Conservation (phyloP, 2,888 invertebrate species). For the Pachymerium ferrugineum region DNA sequence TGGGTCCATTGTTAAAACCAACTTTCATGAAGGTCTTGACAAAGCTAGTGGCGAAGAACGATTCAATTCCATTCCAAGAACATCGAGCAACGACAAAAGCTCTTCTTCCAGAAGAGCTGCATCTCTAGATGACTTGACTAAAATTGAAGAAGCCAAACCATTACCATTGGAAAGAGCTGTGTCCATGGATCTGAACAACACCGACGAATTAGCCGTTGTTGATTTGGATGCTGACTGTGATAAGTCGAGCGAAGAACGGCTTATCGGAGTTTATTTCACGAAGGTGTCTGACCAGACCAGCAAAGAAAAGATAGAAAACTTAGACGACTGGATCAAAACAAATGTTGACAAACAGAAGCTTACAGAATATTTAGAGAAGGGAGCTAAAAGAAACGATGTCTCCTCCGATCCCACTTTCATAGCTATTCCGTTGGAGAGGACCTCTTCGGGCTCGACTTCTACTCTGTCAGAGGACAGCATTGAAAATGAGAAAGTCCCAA, state of each 20-base stretch:
- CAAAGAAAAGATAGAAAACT: background rate
- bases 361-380: background rate
- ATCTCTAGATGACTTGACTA: slow-evolving; percentile 70
- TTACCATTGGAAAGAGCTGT: slow-evolving; percentile 62
- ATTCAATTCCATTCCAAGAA: background rate
- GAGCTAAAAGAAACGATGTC: background rate
- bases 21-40: slow-evolving; percentile 29
- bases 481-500: background rate
- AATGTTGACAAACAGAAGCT: background rate
- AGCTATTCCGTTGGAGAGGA: background rate
- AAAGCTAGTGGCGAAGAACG: slow-evolving; percentile 30
- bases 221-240: slow-evolving; percentile 38
- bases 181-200: slow-evolving; percentile 66
- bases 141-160: slow-evolving; percentile 51
- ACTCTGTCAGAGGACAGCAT: slow-evolving; percentile 36
- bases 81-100: background rate
- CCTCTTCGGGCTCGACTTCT: slow-evolving; percentile 31
- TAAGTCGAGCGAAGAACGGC: slow-evolving; percentile 22
- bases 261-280: background rate
- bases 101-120: slow-evolving; percentile 61
- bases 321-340: background rate
- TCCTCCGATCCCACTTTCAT: background rate
- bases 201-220: slow-evolving; percentile 43
- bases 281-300: background rate
- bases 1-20: slow-evolving; percentile 20